A percentile compares a stretch with the other conserved stretches of the same genome.
Conservation (phyloP, 2,113 vertebrate genomes). For the Cryptotis parvus region DNA sequence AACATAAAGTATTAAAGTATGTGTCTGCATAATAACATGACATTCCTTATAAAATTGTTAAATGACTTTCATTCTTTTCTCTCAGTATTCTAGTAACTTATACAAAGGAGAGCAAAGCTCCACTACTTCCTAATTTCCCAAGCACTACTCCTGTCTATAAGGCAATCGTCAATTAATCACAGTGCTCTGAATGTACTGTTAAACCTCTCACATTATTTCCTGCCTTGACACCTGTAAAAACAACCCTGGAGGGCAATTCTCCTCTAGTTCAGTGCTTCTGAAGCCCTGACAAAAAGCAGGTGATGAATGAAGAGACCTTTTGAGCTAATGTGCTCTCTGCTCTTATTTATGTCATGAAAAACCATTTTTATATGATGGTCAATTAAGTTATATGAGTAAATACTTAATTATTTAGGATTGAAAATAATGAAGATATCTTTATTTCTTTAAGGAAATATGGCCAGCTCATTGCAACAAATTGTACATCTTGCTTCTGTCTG, state of each 20-base stretch:
- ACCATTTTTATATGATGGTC: conserved; percentile 20
- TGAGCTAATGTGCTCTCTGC: not conserved
- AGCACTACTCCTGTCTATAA: conserved; percentile 35
- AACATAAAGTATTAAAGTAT: not conserved
- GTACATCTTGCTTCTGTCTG: not conserved
- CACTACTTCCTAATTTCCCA: conserved; percentile 23
- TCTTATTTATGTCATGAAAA: conserved; percentile 49
- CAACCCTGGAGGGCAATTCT: not conserved
- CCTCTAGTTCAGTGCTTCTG: conserved; percentile 37
- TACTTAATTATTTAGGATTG: conserved; percentile 69
- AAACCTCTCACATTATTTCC: conserved; percentile 11
- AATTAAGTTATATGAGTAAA: conserved; percentile 56
- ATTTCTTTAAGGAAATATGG: not conserved
- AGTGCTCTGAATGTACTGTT: not conserved
- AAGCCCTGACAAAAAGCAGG: not conserved
- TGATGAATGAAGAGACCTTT: conserved; percentile 56
- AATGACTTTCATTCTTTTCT: too few species aligned
- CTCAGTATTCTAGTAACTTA: not conserved
- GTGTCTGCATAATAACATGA: not conserved
- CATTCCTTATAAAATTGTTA: not conserved
- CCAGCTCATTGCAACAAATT: not conserved
- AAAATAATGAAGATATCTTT: conserved; percentile 29
- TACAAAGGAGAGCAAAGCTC: not conserved
- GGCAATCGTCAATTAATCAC: conserved; percentile 54
- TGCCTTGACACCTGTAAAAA: conserved; percentile 48